phyloP scores from a whole-genome alignment of 2,113 vertebrate species.

The Nycticryphes semicollaris region DNA sequence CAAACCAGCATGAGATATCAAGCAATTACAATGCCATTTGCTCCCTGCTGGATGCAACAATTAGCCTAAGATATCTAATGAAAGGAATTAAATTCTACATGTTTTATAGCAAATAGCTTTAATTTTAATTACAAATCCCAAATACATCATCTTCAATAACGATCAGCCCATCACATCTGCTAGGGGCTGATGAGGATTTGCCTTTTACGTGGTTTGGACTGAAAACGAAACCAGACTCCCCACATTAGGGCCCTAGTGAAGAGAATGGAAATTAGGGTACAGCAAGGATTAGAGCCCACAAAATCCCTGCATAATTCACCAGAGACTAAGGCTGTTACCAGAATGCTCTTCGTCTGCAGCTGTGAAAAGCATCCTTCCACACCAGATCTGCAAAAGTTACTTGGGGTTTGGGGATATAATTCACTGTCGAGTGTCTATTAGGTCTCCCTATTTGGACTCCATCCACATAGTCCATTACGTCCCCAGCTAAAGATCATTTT shows the following conservation, averaged over 20 bases:
- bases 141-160: conserved; percentile 59
- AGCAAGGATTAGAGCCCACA: background rate
- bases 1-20: conserved; percentile 64
- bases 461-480: conserved; percentile 18
- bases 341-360: conserved; percentile 4
- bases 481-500: conserved; percentile 1
- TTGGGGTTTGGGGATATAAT: background rate
- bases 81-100: conserved; percentile 68
- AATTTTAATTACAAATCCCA: conserved; percentile 74
- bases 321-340: background rate
- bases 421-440: background rate
- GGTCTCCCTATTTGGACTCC: background rate
- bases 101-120: conserved; percentile 65
- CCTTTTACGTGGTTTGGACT: conserved; percentile 7
- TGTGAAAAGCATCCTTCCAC: background rate
- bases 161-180: conserved; percentile 49
- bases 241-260: background rate
- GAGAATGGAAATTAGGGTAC: background rate
- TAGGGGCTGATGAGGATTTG: background rate
- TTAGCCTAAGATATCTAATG: conserved; percentile 71
- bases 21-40: conserved; percentile 73
- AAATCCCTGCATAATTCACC: background rate
- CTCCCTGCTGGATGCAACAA: conserved; percentile 71
- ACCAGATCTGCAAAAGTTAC: background rate
- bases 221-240: background rate